phyloP scores from a whole-genome alignment of 2,113 vertebrate genomes.

The Chionodraco myersi region DNA sequence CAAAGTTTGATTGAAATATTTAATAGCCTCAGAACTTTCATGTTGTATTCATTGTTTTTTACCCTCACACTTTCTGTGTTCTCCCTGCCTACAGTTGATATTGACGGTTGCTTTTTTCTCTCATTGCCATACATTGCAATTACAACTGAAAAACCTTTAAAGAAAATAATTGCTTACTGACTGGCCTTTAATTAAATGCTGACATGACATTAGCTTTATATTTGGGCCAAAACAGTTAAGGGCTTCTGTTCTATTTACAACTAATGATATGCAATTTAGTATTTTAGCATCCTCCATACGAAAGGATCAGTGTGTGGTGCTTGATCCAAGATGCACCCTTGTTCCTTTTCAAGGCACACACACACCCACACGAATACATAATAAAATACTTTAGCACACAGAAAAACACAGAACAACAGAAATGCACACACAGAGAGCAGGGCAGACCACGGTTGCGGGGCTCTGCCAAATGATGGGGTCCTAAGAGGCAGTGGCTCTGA shows the following conservation, averaged over 20 bases:
- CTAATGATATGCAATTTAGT: neutral
- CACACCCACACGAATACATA: neutral
- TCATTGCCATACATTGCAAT: constrained; percentile 4
- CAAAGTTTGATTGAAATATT: constrained; percentile 14
- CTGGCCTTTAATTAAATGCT: constrained; percentile 32
- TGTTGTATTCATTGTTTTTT: neutral
- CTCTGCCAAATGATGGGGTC: constrained; percentile 79
- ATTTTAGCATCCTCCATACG: neutral
- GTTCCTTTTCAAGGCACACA: neutral
- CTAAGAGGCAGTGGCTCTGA: constrained; percentile 72
- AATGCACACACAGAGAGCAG: constrained; percentile 14
- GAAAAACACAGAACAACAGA: constrained; percentile 12
- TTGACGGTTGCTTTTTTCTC: constrained; percentile 22
- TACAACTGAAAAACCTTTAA: constrained; percentile 33
- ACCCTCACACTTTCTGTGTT: neutral
- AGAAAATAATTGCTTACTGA: constrained; percentile 16
- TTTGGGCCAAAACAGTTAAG: constrained; percentile 30
- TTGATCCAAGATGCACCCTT: neutral
- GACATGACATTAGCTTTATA: constrained; percentile 29
- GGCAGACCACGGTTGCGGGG: constrained; percentile 49
- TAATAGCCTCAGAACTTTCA: constrained; percentile 39
- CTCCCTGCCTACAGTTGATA: constrained; percentile 9
- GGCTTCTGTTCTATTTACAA: constrained; percentile 9
- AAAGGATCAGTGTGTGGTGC: neutral
- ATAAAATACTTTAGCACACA: neutral